These are phyloP conservation scores for Argopecten irradians DNA, from an alignment of 1,140 invertebrate species.

Conservation along the genomic window DNA sequence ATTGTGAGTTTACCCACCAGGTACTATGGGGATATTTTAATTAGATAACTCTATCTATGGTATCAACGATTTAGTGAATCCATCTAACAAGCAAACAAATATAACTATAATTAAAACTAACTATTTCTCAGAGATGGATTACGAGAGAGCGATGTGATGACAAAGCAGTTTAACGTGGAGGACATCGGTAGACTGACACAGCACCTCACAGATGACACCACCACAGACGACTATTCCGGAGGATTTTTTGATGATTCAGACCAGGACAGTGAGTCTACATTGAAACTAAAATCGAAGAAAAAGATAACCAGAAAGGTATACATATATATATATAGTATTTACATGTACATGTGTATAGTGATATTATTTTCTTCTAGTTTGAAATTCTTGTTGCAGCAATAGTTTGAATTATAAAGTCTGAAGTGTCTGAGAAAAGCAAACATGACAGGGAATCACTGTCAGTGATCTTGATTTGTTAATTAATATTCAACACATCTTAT, in stretches of 20 bases:
- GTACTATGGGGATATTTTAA: too few species aligned
- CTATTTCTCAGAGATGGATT: slow-evolving; percentile 74
- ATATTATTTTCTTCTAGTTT: too few species aligned
- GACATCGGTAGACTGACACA: slow-evolving; percentile 55
- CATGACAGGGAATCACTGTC: too few species aligned
- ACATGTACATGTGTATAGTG: too few species aligned
- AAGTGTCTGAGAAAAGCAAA: too few species aligned
- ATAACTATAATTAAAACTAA: too few species aligned
- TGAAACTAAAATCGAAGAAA: slow-evolving; percentile 50
- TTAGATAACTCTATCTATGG: neutral
- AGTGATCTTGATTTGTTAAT: too few species aligned
- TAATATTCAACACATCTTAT: too few species aligned
- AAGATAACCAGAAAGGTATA: slow-evolving; percentile 45
- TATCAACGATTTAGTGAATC: neutral
- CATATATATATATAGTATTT: neutral
- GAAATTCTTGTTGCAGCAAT: too few species aligned
- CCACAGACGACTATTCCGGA: slow-evolving; percentile 54
- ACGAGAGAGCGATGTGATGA: slow-evolving; percentile 75
- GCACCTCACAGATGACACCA: slow-evolving; percentile 36
- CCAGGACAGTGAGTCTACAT: slow-evolving; percentile 60
- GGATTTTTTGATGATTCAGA: slow-evolving; percentile 64
- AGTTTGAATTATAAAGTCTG: too few species aligned
- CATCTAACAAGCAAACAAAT: neutral
- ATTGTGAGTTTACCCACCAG: too few species aligned
- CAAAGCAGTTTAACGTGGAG: slow-evolving; percentile 75